Evolutionary conservation across 35 echinoderm and acorn worm genomes (phyloP).

Genomic region (Strongylocentrotus purpuratus): DNA sequence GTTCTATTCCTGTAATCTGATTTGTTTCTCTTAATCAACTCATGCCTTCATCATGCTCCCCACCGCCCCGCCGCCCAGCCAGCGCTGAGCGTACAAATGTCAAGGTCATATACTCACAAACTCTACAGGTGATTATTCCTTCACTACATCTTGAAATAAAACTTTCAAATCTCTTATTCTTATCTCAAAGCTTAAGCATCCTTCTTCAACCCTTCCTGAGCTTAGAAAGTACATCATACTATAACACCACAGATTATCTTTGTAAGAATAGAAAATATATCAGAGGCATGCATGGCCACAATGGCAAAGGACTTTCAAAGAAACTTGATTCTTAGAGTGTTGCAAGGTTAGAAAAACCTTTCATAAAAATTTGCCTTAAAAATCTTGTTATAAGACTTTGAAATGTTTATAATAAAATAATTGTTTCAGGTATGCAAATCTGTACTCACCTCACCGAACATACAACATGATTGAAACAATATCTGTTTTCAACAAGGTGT

Average conservation of each 20-base stretch:
- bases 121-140: slow-evolving; percentile 11
- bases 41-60: neutral
- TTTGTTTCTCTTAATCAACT: slow-evolving; percentile 42
- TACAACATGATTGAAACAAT: too few species aligned
- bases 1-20: slow-evolving; percentile 35
- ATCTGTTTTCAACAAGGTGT: too few species aligned
- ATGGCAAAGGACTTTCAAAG: too few species aligned
- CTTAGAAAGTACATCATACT: neutral
- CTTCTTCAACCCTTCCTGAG: neutral
- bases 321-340: too few species aligned
- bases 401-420: too few species aligned
- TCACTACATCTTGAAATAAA: neutral
- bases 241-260: neutral
- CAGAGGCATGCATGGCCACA: too few species aligned
- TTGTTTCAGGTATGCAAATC: neutral
- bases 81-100: neutral
- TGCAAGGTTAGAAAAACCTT: too few species aligned
- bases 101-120: neutral
- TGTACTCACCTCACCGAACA: too few species aligned
- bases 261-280: neutral
- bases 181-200: neutral
- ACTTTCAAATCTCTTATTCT: neutral
- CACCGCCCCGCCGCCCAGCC: neutral
- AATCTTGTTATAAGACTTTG: too few species aligned
- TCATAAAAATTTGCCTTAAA: too few species aligned